Conservation (phyloP, 1,140 invertebrate species). For the Drosophila equinoxialis region DNA sequence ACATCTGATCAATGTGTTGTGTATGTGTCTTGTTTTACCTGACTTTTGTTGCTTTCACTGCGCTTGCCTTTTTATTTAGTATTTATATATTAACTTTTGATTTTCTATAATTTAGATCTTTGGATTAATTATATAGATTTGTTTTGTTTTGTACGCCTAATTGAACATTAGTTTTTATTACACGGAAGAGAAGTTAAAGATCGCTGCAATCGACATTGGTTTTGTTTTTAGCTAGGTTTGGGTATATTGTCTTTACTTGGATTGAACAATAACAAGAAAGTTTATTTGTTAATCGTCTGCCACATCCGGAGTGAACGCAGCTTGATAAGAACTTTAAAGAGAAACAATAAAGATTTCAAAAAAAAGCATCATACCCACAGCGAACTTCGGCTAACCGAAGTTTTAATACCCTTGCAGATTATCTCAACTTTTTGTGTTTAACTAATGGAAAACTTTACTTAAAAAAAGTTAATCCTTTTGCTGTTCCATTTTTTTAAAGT, state of each 20-base stretch:
- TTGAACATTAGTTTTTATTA: conserved; percentile 56
- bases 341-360: conserved; percentile 18
- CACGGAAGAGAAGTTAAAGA: conserved; percentile 15
- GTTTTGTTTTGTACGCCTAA: conserved; percentile 53
- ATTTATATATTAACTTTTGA: neutral
- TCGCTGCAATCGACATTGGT: neutral
- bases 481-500: too few relatives aligned
- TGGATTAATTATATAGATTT: conserved; percentile 66
- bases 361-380: neutral
- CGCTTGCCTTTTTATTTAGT: conserved; percentile 31
- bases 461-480: too few relatives aligned
- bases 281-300: conserved; percentile 64
- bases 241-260: conserved; percentile 54
- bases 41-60: conserved; percentile 71
- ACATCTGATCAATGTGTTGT: conserved; percentile 55
- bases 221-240: conserved; percentile 4
- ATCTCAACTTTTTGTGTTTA: neutral
- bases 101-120: conserved; percentile 57
- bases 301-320: conserved; percentile 71
- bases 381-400: neutral
- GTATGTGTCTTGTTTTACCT: conserved; percentile 66
- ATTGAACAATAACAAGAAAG: conserved; percentile 38
- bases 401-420: neutral
- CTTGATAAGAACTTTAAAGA: conserved; percentile 62
- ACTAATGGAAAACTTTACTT: too few relatives aligned